Evolutionary conservation across 2,113 vertebrate species (phyloP), one percentile per base, ranked within the genome.

Genomic region (Xenus cinereus): DNA sequence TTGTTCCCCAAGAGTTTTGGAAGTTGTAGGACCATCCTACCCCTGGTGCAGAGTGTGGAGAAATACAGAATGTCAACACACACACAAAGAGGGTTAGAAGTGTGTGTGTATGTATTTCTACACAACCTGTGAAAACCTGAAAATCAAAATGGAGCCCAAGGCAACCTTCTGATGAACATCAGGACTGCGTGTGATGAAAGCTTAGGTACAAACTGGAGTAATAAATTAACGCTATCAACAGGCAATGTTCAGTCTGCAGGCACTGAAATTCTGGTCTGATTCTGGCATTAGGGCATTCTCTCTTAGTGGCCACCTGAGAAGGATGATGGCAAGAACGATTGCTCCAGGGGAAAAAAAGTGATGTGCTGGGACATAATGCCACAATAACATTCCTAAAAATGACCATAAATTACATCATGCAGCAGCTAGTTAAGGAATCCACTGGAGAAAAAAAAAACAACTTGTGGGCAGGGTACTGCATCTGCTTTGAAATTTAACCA

Each of bases 21-120:
- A 91, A 69, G 48, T 11, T 54, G 35, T 48, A 46, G 48, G 43
- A 43, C 10, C 27, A 27, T 24, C 71, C 71, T 37, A 28, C 13
- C 8, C 39, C 13, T 19, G 22, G 14, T 62, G 33, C 69, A 57
- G 43, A 76, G 17, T 3, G 27, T 35, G 59, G 43, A 64, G 53
- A 50, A 82, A 57, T 9, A 50, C 3, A 45, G 35, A 66, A 62
- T 26, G 51, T n/a, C 14, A 60, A 39, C 11, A 53, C 17, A 12
- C 8, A 33, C 8, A 33, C 1, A 48, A 4, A 51, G 4, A 51
- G 3, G 67, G 0, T 5, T 37, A 54, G 12, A 72, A 86, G 48
- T n/a, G 2, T 3, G 8, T 15, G 14, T 37, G 26, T 24, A 41
- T 1, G 2, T 13, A 11, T 75, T 82, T 62, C 66, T 75, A 23